Evolutionary conservation across 1,140 invertebrate species (phyloP).

Genomic region (Caenorhabditis elegans): DNA sequence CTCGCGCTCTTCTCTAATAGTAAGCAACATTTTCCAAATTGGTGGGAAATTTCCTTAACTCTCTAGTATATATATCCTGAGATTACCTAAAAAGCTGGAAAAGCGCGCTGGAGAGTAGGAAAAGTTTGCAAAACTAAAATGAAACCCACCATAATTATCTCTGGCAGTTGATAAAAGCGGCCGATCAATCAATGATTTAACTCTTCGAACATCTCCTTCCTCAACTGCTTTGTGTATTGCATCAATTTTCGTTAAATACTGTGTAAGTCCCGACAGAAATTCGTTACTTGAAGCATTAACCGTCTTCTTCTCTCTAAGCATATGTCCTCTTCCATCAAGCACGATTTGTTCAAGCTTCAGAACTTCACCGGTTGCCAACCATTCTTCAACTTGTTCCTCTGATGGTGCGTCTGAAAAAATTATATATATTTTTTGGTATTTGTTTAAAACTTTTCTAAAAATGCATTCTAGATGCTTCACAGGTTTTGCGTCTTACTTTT

Average conservation of each 20-base stretch:
- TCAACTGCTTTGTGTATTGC: slow-evolving; percentile 81
- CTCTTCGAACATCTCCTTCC: slow-evolving; percentile 79
- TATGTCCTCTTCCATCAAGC: slow-evolving; percentile 58
- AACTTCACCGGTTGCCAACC: slow-evolving; percentile 60
- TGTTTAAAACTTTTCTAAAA: too few species aligned
- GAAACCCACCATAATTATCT: slow-evolving; percentile 69
- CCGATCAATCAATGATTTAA: slow-evolving; percentile 82
- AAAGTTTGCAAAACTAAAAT: background rate
- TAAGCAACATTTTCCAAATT: too few species aligned
- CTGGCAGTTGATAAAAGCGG: slow-evolving; percentile 84
- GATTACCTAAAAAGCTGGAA: too few species aligned
- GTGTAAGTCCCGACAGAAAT: slow-evolving; percentile 58
- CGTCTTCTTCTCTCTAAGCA: slow-evolving; percentile 61
- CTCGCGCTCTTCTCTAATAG: too few species aligned
- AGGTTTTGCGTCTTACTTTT: too few species aligned
- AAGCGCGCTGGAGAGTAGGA: too few species aligned
- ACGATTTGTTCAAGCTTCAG: slow-evolving; percentile 60
- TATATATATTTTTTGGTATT: background rate
- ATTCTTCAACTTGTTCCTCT: slow-evolving; percentile 60
- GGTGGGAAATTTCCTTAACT: too few species aligned
- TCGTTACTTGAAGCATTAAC: slow-evolving; percentile 57
- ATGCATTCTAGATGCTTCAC: too few species aligned
- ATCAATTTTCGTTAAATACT: slow-evolving; percentile 78
- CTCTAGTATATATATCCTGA: too few species aligned
- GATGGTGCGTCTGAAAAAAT: slow-evolving; percentile 57